A percentile compares a stretch with the other conserved stretches of the same genome.
Evolutionary conservation across 35 echinoderm and acorn worm species (phyloP).

Genomic region (Ophioderma brevispina): DNA sequence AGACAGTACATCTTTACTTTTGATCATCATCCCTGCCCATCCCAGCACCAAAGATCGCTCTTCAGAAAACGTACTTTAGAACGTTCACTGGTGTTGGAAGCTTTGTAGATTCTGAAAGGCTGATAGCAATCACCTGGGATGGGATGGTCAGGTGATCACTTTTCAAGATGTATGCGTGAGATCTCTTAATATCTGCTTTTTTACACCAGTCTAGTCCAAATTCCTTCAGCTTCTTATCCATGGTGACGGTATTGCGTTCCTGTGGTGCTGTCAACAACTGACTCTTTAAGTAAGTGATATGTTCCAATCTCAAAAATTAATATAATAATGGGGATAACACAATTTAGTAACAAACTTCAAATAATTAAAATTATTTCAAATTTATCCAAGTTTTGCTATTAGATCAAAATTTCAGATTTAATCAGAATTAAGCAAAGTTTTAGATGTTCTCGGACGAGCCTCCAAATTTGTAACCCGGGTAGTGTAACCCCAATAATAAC

Average conservation of each 20-base stretch:
- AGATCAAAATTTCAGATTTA: too few species aligned
- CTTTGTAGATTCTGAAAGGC: too few species aligned
- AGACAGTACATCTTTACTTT: too few species aligned
- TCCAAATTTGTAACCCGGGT: not conserved
- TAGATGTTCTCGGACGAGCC: not conserved
- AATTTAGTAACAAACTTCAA: not conserved
- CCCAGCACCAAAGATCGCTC: too few species aligned
- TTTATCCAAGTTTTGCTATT: too few species aligned
- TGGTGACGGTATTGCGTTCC: too few species aligned
- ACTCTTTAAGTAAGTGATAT: not conserved
- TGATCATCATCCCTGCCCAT: too few species aligned
- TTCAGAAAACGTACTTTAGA: too few species aligned
- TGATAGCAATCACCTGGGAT: not conserved
- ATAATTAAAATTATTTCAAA: not conserved
- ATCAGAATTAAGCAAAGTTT: too few species aligned
- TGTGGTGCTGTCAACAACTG: too few species aligned
- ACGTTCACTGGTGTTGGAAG: too few species aligned
- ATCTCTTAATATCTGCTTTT: not conserved
- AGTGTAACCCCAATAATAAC: too few species aligned
- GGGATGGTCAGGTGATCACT: not conserved
- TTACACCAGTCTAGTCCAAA: not conserved
- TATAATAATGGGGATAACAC: not conserved
- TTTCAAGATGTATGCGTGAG: not conserved
- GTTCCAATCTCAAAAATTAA: not conserved
- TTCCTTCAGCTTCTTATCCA: not conserved